Conservation (phyloP, 2,888 invertebrate genomes). For the Lathronympha strigana region DNA sequence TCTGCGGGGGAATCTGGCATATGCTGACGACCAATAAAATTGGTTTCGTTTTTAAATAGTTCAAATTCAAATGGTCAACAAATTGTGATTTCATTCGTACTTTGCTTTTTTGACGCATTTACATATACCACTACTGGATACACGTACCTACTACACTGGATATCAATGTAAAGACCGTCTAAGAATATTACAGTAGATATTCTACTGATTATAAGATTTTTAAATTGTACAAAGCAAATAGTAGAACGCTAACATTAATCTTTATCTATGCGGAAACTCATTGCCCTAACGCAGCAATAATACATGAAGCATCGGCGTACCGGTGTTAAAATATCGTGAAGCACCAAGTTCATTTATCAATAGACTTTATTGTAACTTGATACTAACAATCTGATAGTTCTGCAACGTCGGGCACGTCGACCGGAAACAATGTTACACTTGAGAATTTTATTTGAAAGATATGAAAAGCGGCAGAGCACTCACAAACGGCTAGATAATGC, state of each 20-base stretch:
- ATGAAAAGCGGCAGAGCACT: conserved; percentile 72
- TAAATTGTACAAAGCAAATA: too few species aligned
- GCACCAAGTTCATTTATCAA: neutral
- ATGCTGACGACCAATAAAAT: neutral
- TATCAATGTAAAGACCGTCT: too few species aligned
- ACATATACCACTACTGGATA: too few species aligned
- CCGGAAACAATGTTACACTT: conserved; percentile 61
- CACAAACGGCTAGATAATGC: conserved; percentile 80
- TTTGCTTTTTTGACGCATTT: too few species aligned
- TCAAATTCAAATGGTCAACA: neutral
- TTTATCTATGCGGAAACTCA: too few species aligned
- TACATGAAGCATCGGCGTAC: neutral
- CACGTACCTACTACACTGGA: too few species aligned
- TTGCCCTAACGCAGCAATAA: too few species aligned
- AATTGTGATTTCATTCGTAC: too few species aligned
- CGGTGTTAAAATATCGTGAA: neutral
- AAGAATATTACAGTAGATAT: too few species aligned
- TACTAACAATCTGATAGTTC: conserved; percentile 42
- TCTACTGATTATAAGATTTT: too few species aligned
- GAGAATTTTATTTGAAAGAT: conserved; percentile 76
- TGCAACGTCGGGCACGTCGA: conserved; percentile 46
- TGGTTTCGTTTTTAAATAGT: neutral
- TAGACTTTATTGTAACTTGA: conserved; percentile 13
- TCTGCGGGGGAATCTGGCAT: conserved; percentile 13
- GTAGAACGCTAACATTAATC: too few species aligned